Evolutionary conservation across 2,113 vertebrate genomes (phyloP).

Genomic region (Rhinichthys klamathensis): DNA sequence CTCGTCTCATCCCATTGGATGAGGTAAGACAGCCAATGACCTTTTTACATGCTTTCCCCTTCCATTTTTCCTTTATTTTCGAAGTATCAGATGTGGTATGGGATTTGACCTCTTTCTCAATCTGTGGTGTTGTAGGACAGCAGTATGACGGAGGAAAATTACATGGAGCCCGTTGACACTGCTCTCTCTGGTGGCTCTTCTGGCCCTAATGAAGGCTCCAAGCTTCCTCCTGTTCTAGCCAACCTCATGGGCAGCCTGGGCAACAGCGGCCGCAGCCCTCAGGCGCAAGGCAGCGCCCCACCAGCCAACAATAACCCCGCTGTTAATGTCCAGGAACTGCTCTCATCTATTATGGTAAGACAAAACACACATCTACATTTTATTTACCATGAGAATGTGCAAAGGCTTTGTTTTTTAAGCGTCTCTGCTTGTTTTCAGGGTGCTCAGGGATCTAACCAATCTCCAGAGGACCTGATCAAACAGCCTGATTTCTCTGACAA

Average conservation of each 20-base stretch:
- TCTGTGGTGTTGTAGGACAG: constrained; percentile 77
- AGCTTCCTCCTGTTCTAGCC: constrained; percentile 89
- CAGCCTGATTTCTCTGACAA: constrained; percentile 92
- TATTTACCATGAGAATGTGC: background rate
- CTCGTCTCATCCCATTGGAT: constrained; percentile 89
- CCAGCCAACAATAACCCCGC: constrained; percentile 63
- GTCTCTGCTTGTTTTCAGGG: constrained; percentile 64
- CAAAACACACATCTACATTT: background rate
- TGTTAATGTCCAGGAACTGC: constrained; percentile 92
- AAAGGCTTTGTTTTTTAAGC: constrained; percentile 18
- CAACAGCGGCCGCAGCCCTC: constrained; percentile 78
- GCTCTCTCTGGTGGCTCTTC: constrained; percentile 63
- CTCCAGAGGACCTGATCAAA: constrained; percentile 89
- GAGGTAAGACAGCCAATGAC: constrained; percentile 74
- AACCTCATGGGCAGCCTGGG: constrained; percentile 81
- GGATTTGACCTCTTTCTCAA: background rate
- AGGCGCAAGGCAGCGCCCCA: constrained; percentile 68
- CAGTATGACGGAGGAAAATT: constrained; percentile 80
- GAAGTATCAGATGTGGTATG: too few species aligned
- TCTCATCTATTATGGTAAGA: constrained; percentile 90
- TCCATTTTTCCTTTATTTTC: background rate
- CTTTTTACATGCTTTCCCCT: background rate
- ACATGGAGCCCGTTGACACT: constrained; percentile 79
- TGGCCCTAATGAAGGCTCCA: constrained; percentile 73
- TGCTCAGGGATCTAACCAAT: constrained; percentile 81